Evolutionary conservation across 2,113 vertebrate genomes (phyloP), one percentile per base, ranked within the genome.

Genomic region (Dipodomys spectabilis): DNA sequence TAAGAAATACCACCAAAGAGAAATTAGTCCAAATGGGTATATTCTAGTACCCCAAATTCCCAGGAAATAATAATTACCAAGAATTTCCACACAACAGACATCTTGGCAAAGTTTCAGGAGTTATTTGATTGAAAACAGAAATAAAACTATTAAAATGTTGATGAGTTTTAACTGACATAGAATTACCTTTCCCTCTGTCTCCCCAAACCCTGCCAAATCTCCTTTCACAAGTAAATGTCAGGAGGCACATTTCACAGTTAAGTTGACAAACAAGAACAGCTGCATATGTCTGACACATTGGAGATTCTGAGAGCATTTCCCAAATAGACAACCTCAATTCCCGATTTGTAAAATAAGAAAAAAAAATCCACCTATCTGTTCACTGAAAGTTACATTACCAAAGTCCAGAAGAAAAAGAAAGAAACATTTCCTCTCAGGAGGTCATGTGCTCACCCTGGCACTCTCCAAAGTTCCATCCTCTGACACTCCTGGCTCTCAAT

Each of bases 141-240:
- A 7, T 39, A 93, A 85, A 92, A 88, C 60, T 77, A 91, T 95
- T 79, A 84, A 84, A 95, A 93, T 62, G 49, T 30, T 82, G 91
- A 80, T 77, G 28, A 53, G 79, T 92, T 86, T 93, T 79, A 74
- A 93, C 71, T 74, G 82, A 79, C 75, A 87, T 25, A 57, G 79
- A 92, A 92, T 96, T 69, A 19, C 28, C 39, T 93, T 39, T 92
- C 49, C 77, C 28, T 62, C n/a, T 71, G 81, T 65, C 81, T 82
- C 86, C 15, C 30, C 19, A 25, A 57, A 25, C 20, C 83, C 91
- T 92, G 75, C 79, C 94, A 93, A 93, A 90, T 62, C 79, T 73
- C 30, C 49, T 7, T 35, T 95, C 80, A 39, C 32, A 81, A 84
- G 88, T 82, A 91, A 94, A 80, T 82, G 64, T 85, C 96, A 92